phyloP scores from a whole-genome alignment of 2,888 invertebrate genomes.

The Temnothorax ravouxi region DNA sequence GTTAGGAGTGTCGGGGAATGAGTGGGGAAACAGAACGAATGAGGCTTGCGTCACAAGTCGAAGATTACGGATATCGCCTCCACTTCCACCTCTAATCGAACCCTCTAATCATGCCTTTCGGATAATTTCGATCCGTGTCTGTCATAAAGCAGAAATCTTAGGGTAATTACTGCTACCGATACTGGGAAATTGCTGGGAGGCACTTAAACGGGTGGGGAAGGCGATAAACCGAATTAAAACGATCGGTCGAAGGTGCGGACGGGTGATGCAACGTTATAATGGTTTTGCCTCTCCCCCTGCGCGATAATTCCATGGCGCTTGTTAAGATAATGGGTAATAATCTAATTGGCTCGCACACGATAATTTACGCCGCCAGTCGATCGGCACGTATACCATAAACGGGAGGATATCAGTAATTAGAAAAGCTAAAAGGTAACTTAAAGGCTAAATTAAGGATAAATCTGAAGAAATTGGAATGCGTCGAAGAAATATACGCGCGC shows the following conservation, averaged over 20 bases:
- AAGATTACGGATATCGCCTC: conserved; percentile 22
- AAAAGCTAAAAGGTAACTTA: background rate
- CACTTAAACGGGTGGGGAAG: conserved; percentile 13
- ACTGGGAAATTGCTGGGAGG: conserved; percentile 16
- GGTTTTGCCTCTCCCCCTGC: background rate
- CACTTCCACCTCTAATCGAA: conserved; percentile 3
- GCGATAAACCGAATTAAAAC: conserved; percentile 52
- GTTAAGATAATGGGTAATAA: conserved; percentile 37
- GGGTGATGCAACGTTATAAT: conserved; percentile 36
- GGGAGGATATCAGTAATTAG: background rate
- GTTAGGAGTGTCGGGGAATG: conserved; percentile 16
- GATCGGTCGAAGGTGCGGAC: conserved; percentile 48
- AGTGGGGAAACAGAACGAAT: background rate
- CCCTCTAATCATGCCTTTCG: conserved; percentile 27
- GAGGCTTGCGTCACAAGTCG: conserved; percentile 21
- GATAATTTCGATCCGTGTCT: conserved; percentile 36
- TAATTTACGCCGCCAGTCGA: background rate
- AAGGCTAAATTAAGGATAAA: background rate
- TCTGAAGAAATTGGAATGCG: background rate
- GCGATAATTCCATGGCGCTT: conserved; percentile 38
- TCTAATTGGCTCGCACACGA: conserved; percentile 10
- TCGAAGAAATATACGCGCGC: background rate
- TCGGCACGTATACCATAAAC: background rate
- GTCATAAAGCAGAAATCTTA: conserved; percentile 10
- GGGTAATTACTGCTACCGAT: conserved; percentile 25